Evolutionary conservation across 2,888 invertebrate species (phyloP).

Genomic region (Salticus scenicus): DNA sequence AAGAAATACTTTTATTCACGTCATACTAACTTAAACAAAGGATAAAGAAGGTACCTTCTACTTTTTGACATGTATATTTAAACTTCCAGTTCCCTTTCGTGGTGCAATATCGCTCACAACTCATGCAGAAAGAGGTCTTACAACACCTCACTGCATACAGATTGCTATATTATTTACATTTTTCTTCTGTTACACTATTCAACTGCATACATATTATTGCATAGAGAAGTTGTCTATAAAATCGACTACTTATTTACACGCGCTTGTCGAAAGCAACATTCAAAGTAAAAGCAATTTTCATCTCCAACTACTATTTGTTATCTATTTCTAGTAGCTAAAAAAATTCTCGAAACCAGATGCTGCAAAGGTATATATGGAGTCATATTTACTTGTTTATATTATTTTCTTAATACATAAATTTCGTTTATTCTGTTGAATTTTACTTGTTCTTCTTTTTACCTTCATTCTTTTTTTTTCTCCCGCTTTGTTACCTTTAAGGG

Average conservation of each 20-base stretch:
- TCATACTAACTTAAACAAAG: too few relatives aligned
- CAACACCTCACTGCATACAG: constrained; percentile 44
- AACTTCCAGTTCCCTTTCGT: too few relatives aligned
- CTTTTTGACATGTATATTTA: too few relatives aligned
- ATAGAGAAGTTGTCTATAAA: constrained; percentile 47
- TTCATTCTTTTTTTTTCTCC: too few relatives aligned
- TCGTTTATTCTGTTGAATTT: constrained; percentile 52
- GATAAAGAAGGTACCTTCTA: too few relatives aligned
- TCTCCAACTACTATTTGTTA: constrained; percentile 39
- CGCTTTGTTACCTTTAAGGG: constrained; percentile 44
- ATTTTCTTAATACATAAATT: constrained; percentile 33
- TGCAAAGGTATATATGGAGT: constrained; percentile 47
- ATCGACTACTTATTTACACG: constrained; percentile 54
- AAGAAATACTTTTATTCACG: too few relatives aligned
- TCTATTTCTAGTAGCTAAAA: constrained; percentile 53
- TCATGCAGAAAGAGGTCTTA: neutral
- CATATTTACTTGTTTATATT: constrained; percentile 56
- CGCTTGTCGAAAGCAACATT: constrained; percentile 49
- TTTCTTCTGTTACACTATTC: constrained; percentile 26
- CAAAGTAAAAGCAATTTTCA: constrained; percentile 63
- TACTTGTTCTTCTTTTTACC: neutral
- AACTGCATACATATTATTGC: constrained; percentile 59
- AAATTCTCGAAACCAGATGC: constrained; percentile 48
- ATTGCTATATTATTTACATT: constrained; percentile 49
- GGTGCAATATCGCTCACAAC: too few relatives aligned